Evolutionary conservation across 2,888 invertebrate genomes (phyloP).

Genomic region (Volucella bombylans): DNA sequence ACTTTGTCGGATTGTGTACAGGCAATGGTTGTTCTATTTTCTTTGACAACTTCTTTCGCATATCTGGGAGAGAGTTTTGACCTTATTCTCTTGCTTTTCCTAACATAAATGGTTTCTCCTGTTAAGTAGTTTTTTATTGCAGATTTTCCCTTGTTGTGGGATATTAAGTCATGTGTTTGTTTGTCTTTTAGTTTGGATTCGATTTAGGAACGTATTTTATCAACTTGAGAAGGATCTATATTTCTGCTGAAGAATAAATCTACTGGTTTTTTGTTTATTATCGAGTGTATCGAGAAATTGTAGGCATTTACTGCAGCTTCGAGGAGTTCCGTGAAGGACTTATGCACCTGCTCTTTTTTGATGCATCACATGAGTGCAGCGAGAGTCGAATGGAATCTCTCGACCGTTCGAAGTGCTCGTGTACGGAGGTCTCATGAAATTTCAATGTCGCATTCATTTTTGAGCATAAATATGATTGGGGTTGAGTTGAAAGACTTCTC

Average conservation of each 20-base stretch:
- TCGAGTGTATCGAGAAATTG: neutral
- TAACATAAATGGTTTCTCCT: slow-evolving; percentile 10
- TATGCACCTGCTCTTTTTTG: too few relatives aligned
- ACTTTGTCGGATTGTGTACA: neutral
- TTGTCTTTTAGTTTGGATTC: slow-evolving; percentile 3
- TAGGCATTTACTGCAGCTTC: too few relatives aligned
- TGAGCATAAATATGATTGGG: too few relatives aligned
- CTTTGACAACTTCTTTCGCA: neutral
- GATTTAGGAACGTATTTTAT: neutral
- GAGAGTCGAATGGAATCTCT: too few relatives aligned
- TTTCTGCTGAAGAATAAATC: neutral
- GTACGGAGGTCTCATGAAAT: too few relatives aligned
- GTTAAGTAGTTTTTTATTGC: neutral
- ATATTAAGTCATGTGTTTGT: neutral
- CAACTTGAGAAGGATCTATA: neutral
- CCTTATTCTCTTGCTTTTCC: neutral
- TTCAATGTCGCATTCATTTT: too few relatives aligned
- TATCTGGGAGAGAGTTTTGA: neutral
- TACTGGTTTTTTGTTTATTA: neutral
- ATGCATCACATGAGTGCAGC: too few relatives aligned
- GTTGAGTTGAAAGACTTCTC: too few relatives aligned
- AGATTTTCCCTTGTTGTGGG: neutral
- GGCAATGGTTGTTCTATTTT: neutral
- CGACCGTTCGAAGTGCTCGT: too few relatives aligned
- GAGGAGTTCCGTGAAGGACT: too few relatives aligned